Conservation (phyloP, 2,888 invertebrate genomes). For the Cataglyphis rosenhaueri region DNA sequence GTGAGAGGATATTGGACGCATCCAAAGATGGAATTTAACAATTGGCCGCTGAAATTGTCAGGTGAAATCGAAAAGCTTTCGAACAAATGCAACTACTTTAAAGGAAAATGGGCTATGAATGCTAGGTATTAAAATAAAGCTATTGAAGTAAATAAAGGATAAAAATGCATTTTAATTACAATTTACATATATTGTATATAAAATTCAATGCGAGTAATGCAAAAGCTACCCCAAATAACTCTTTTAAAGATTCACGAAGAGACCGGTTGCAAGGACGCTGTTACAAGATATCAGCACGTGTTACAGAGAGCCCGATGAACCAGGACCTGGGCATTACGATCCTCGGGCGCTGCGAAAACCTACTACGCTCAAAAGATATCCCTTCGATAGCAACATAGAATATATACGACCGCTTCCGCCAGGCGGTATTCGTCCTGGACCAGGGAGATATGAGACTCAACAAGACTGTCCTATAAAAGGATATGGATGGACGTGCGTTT, state of each 20-base stretch:
- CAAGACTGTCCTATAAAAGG: constrained; percentile 63
- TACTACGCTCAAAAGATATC: constrained; percentile 53
- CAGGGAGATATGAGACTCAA: constrained; percentile 68
- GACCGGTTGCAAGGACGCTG: constrained; percentile 86
- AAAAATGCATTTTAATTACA: not conserved
- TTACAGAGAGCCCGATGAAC: constrained; percentile 86
- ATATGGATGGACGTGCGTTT: constrained; percentile 71
- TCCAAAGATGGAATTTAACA: constrained; percentile 25
- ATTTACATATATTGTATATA: not conserved
- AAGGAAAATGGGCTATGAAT: constrained; percentile 67
- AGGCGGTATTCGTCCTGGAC: constrained; percentile 67
- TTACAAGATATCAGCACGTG: constrained; percentile 86
- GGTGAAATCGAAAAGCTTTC: constrained; percentile 63
- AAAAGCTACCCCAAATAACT: constrained; percentile 7
- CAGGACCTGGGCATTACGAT: constrained; percentile 86
- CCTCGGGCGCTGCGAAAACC: constrained; percentile 50
- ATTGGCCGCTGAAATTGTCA: constrained; percentile 69
- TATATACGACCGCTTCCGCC: constrained; percentile 41
- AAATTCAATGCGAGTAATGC: not conserved
- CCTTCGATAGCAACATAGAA: constrained; percentile 63
- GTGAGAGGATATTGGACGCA: constrained; percentile 55
- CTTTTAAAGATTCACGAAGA: constrained; percentile 79
- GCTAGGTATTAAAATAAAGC: constrained; percentile 64
- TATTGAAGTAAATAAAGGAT: not conserved
- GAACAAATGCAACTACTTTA: constrained; percentile 69